Percentiles rank a stretch among this genome's conserved stretches.
Conservation (phyloP, 2,113 vertebrate species). For the Romanogobio albipinnatus region DNA sequence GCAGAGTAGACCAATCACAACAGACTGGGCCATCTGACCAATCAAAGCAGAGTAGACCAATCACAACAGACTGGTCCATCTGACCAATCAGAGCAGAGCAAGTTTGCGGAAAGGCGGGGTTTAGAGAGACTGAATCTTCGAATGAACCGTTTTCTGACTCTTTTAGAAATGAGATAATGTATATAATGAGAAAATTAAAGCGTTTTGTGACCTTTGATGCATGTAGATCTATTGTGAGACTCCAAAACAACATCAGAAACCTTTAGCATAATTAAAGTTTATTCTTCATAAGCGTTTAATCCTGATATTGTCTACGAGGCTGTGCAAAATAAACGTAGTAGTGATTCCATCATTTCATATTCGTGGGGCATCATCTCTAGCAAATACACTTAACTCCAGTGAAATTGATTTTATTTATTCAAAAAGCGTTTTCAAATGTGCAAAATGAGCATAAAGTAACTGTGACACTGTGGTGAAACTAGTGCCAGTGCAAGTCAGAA, state of each 20-base stretch:
- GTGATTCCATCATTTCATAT: not conserved
- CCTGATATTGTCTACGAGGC: not conserved
- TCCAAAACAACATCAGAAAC: no score
- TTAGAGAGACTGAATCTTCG: no score
- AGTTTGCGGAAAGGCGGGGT: fast-evolving
- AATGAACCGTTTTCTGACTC: fast-evolving
- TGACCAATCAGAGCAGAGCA: no score
- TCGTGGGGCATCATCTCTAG: not conserved
- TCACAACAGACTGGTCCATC: no score
- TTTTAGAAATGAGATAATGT: no score
- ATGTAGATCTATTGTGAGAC: no score
- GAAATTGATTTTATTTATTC: not conserved
- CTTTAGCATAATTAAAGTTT: not conserved
- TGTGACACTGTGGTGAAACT: not conserved
- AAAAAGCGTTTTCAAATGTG: not conserved
- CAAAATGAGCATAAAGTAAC: not conserved
- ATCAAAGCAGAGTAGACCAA: no score
- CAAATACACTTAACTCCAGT: not conserved
- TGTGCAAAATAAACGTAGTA: not conserved
- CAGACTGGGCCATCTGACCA: no score
- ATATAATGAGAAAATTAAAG: no score
- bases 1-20: no score
- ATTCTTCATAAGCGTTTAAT: not conserved
- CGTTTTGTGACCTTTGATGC: no score
- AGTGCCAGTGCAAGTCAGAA: not conserved